phyloP scores from a whole-genome alignment of 1,140 invertebrate genomes.

The Gryon sp. region DNA sequence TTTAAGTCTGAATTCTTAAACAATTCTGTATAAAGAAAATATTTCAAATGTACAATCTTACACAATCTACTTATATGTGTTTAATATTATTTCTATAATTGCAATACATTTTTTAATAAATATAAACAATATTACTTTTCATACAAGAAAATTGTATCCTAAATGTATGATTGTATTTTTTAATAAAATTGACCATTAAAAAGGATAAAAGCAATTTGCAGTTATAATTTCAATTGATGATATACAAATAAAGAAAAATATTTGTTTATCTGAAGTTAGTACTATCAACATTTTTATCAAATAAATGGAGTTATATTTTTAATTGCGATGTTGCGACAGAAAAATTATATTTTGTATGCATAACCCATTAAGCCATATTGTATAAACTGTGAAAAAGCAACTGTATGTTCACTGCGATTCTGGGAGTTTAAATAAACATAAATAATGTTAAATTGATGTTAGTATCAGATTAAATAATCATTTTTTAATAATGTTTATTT shows the following conservation, averaged over 20 bases:
- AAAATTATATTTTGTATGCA: constrained; percentile 51
- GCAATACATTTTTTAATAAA: too few relatives aligned
- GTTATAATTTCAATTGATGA: too few relatives aligned
- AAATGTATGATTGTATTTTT: too few relatives aligned
- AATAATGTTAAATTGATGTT: constrained; percentile 4
- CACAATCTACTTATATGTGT: too few relatives aligned
- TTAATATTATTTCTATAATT: too few relatives aligned
- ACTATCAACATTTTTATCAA: constrained; percentile 32
- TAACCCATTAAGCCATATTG: constrained; percentile 17
- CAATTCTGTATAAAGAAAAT: neutral
- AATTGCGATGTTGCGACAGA: constrained; percentile 26
- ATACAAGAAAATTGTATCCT: too few relatives aligned
- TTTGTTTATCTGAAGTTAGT: constrained; percentile 12
- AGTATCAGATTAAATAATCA: neutral
- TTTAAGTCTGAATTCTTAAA: neutral
- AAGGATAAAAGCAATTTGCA: too few relatives aligned
- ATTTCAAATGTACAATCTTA: neutral
- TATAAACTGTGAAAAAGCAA: constrained; percentile 26
- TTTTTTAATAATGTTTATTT: neutral
- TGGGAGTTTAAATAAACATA: constrained; percentile 22
- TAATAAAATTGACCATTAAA: too few relatives aligned
- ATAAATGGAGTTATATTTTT: constrained; percentile 40
- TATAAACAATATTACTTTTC: too few relatives aligned
- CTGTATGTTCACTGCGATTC: constrained; percentile 21
- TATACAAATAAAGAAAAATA: constrained; percentile 9